Base-by-base conservation (phyloP, 2,888 invertebrate genomes). In the Drosophila rubida region DNA sequence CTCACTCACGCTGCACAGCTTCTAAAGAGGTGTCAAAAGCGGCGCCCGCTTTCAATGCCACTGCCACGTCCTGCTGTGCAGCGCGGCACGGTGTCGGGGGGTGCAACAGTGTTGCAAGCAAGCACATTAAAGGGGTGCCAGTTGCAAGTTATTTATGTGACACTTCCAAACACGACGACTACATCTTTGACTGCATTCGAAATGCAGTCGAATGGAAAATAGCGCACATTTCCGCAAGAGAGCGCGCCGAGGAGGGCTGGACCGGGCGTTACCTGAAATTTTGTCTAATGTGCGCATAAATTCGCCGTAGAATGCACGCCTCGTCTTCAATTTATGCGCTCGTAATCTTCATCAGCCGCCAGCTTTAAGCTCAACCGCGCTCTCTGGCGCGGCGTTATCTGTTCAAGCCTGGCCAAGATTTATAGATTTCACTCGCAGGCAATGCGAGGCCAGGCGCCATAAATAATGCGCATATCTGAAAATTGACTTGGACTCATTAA, bases 131-230 rank as follows among this genome's bases (percentile, higher is more conserved):
- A 44, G 53, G 71, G 45, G 48, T 55, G 65, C 45, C 50, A 32
- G 62, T 55, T 63, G 37, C 30, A 32, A 27, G 27, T 75, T 72
- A 69, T 73, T 81, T 81, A 79, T 85, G 69, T 70, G 86, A 69
- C 85, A 77, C 68, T 78, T 66, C 49, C 59, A 64, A 46, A 37
- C 54, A 62, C 68, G 66, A 69, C 69, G 74, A 68, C 77, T 57
- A 39, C 19, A 19, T 19, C 64, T 74, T 59, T 14, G 35, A 60
- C 64, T n/a, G 51, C 54, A 51, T 35, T 46, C 35, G 5, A 57
- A 74, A 59, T 13, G 51, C 86, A 85, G 70, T 82, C 77, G 55
- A 75, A 66, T 83, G 80, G 78, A 82, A 86, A 80, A 50, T 14
- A 11, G 22, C 42, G 11, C 7, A 11, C 22, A 13, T 9, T 50